Evolutionary conservation across 2,888 invertebrate species (phyloP).

Genomic region (Cyclophora punctaria): DNA sequence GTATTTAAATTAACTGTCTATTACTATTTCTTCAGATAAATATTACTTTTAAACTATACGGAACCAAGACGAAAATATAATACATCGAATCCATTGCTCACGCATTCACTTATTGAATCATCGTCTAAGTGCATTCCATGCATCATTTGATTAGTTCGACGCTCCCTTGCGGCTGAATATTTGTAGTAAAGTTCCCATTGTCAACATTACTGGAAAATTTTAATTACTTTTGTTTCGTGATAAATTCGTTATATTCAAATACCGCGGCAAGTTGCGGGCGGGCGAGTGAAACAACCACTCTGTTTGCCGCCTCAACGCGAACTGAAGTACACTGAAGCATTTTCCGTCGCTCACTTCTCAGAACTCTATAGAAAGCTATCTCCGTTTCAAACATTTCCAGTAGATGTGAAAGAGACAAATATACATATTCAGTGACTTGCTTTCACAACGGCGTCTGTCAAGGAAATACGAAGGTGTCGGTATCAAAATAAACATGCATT

Average conservation of each 20-base stretch:
- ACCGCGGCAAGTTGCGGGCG: slow-evolving; percentile 39
- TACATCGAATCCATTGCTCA: slow-evolving; percentile 41
- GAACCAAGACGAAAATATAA: slow-evolving; percentile 45
- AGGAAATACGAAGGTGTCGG: slow-evolving; percentile 55
- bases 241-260: slow-evolving; percentile 34
- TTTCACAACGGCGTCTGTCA: slow-evolving; percentile 20
- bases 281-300: slow-evolving; percentile 41
- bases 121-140: slow-evolving; percentile 1
- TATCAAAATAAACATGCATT: slow-evolving; percentile 63
- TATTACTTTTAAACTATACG: slow-evolving; percentile 22
- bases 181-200: neutral
- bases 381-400: slow-evolving; percentile 31
- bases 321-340: slow-evolving; percentile 60
- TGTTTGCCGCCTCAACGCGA: slow-evolving; percentile 62
- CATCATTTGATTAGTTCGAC: slow-evolving; percentile 11
- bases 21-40: slow-evolving; percentile 12
- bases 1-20: slow-evolving; percentile 20
- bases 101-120: slow-evolving; percentile 37
- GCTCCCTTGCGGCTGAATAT: neutral
- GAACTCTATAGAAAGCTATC: slow-evolving; percentile 42
- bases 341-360: slow-evolving; percentile 33
- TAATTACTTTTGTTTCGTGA: slow-evolving; percentile 27
- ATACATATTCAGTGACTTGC: slow-evolving; percentile 21
- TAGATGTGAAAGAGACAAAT: slow-evolving; percentile 38
- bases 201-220: slow-evolving; percentile 3